A percentile compares a stretch with the other conserved stretches of the same genome.
Conservation (phyloP, 1,140 invertebrate species). For the Scaptomyza hsui region DNA sequence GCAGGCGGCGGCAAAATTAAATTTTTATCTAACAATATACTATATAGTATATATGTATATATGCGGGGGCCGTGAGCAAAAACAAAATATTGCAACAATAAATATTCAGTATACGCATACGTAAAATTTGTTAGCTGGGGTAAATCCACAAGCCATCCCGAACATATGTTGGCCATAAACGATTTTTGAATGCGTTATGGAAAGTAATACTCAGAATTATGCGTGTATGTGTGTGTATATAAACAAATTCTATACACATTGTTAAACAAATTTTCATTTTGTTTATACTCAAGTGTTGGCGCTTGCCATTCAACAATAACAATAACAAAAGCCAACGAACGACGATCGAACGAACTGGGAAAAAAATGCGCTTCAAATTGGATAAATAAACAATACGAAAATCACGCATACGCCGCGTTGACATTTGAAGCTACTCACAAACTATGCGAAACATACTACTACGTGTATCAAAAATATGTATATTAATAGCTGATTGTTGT, state of each 20-base stretch:
- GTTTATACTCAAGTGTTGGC: slow-evolving; percentile 71
- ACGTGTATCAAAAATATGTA: slow-evolving; percentile 17
- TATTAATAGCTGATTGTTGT: slow-evolving; percentile 62
- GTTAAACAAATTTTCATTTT: slow-evolving; percentile 35
- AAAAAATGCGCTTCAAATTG: slow-evolving; percentile 14
- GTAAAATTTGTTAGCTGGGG: slow-evolving; percentile 10
- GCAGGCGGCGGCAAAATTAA: slow-evolving; percentile 51
- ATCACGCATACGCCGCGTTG: slow-evolving; percentile 68
- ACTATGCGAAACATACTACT: slow-evolving; percentile 34
- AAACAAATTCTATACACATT: slow-evolving; percentile 51
- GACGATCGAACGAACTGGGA: slow-evolving; percentile 1
- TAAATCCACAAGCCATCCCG: slow-evolving; percentile 14
- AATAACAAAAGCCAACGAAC: slow-evolving; percentile 47
- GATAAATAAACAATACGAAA: slow-evolving; percentile 22
- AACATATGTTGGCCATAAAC: slow-evolving; percentile 75
- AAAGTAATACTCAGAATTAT: slow-evolving; percentile 47
- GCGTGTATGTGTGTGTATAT: slow-evolving; percentile 48
- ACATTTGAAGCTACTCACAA: slow-evolving; percentile 48
- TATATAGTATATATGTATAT: background rate
- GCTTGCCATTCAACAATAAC: slow-evolving; percentile 55
- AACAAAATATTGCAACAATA: slow-evolving; percentile 58
- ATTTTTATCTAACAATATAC: slow-evolving; percentile 61
- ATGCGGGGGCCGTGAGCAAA: background rate
- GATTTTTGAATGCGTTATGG: slow-evolving; percentile 60
- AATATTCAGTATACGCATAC: slow-evolving; percentile 47